Conservation (phyloP, 2,888 invertebrate species). For the Catocala sponsa region DNA sequence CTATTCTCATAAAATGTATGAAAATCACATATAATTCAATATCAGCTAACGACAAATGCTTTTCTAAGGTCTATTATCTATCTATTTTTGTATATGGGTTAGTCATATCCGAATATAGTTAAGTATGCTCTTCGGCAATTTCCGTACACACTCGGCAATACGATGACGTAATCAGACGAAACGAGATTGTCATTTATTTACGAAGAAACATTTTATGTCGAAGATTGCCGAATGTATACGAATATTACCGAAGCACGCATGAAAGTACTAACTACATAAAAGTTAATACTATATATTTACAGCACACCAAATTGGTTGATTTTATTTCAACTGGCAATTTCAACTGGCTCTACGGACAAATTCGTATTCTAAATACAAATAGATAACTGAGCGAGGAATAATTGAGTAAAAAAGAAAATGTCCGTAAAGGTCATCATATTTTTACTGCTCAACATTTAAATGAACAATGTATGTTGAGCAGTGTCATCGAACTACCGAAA, state of each 20-base stretch:
- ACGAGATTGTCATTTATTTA: no score
- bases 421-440: conserved; percentile 12
- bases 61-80: conserved; percentile 13
- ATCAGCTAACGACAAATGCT: conserved; percentile 24
- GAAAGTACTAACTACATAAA: no score
- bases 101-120: no score
- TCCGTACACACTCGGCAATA: no score
- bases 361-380: conserved; percentile 12
- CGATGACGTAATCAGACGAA: no score
- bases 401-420: conserved; percentile 9
- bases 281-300: no score
- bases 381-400: conserved; percentile 13
- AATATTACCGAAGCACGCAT: no score
- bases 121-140: no score
- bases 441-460: not conserved
- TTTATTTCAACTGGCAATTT: not conserved
- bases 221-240: no score
- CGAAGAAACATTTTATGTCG: no score
- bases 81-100: conserved; percentile 1
- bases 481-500: not conserved
- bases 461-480: no score
- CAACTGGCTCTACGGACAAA: conserved; percentile 19
- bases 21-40: conserved; percentile 16
- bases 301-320: not conserved
- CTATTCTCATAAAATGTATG: conserved; percentile 4